Evolutionary conservation across 2,888 invertebrate species (phyloP).

Genomic region (Agonopterix arenella): DNA sequence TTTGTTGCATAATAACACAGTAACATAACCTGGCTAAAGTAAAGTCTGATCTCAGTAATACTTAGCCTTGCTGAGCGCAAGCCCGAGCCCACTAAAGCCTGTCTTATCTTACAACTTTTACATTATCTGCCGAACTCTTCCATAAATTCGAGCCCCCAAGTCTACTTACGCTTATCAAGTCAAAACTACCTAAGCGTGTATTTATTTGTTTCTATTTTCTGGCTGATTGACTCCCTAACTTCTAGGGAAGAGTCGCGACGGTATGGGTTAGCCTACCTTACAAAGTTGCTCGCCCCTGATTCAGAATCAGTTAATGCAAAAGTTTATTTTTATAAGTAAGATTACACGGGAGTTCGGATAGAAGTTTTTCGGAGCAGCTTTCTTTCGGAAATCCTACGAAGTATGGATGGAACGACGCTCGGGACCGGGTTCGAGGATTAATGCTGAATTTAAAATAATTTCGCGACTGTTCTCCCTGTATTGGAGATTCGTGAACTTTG

Average conservation of each 20-base stretch:
- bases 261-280: slow-evolving; percentile 55
- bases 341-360: slow-evolving; percentile 70
- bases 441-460: slow-evolving; percentile 70
- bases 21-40: slow-evolving; percentile 36
- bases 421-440: slow-evolving; percentile 61
- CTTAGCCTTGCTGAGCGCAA: slow-evolving; percentile 41
- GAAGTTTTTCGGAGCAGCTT: slow-evolving; percentile 67
- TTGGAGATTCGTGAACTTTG: slow-evolving; percentile 47
- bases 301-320: slow-evolving; percentile 77
- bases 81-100: slow-evolving; percentile 48
- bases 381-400: slow-evolving; percentile 68
- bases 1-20: slow-evolving; percentile 29
- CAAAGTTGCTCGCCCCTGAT: slow-evolving; percentile 59
- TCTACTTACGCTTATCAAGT: slow-evolving; percentile 67
- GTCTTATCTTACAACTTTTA: slow-evolving; percentile 67
- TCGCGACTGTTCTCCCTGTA: slow-evolving; percentile 44
- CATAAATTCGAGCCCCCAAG: slow-evolving; percentile 59
- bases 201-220: slow-evolving; percentile 73
- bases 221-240: slow-evolving; percentile 64
- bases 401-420: slow-evolving; percentile 61
- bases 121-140: slow-evolving; percentile 63
- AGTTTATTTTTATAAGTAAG: slow-evolving; percentile 79
- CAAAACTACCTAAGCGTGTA: slow-evolving; percentile 68
- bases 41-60: slow-evolving; percentile 36
- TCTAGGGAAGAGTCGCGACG: slow-evolving; percentile 41